phyloP scores from a whole-genome alignment of 2,113 vertebrate genomes.

The Hucho hucho region DNA sequence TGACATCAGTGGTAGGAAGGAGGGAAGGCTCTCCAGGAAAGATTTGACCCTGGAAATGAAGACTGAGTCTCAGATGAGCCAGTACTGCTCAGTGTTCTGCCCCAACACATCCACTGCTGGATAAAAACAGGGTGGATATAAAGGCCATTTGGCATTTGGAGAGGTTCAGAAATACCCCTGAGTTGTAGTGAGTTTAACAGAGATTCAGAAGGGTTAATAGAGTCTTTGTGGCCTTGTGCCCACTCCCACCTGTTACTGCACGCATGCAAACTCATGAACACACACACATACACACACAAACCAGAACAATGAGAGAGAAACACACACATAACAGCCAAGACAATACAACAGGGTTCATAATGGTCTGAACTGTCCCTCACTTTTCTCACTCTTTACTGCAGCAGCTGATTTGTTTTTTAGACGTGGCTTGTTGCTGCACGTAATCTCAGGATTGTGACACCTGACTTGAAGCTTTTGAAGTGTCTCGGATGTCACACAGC shows the following conservation, averaged over 20 bases:
- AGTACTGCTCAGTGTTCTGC: slow-evolving; percentile 4
- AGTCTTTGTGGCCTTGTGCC: slow-evolving; percentile 9
- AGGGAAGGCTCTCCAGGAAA: background rate
- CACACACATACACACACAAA: background rate
- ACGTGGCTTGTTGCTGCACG: slow-evolving; percentile 37
- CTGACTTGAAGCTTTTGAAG: slow-evolving; percentile 57
- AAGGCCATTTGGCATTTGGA: slow-evolving; percentile 28
- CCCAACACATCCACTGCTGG: slow-evolving; percentile 5
- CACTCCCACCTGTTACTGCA: slow-evolving; percentile 24
- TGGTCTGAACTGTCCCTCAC: background rate
- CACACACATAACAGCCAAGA: background rate
- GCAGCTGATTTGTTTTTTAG: slow-evolving; percentile 33
- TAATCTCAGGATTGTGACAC: slow-evolving; percentile 69
- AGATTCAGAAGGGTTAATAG: slow-evolving; percentile 12
- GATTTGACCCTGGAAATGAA: background rate
- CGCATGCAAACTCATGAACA: background rate
- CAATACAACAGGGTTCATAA: background rate
- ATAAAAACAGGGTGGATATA: slow-evolving; percentile 24
- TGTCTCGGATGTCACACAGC: slow-evolving; percentile 71
- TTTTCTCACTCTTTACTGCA: background rate
- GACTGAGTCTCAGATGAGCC: background rate
- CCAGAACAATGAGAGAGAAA: background rate
- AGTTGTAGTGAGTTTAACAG: slow-evolving; percentile 22
- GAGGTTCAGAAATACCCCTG: slow-evolving; percentile 39
- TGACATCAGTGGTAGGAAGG: background rate